phyloP scores from a whole-genome alignment of 2,797 vertebrate genomes.

The Coreius guichenoti region DNA sequence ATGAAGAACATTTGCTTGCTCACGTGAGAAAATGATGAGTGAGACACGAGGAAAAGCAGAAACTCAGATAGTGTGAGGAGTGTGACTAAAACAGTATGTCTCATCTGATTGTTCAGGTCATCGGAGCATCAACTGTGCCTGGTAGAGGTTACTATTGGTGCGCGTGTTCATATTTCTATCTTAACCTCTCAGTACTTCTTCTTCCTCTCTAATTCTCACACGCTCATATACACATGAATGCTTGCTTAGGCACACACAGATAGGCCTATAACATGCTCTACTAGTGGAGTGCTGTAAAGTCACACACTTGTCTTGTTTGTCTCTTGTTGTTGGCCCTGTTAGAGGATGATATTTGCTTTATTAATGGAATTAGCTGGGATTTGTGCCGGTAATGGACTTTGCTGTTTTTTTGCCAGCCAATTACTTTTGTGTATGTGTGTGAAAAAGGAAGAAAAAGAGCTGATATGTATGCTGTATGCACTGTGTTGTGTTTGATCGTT shows the following conservation, averaged over 20 bases:
- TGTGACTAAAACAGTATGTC: not conserved
- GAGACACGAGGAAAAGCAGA: not conserved
- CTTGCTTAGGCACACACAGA: not conserved
- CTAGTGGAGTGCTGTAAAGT: constrained; percentile 7
- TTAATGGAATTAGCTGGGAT: constrained; percentile 45
- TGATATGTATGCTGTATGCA: not conserved
- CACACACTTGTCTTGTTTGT: constrained; percentile 11
- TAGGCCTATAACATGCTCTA: not conserved
- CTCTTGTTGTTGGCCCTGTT: constrained; percentile 6
- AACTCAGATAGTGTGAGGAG: not conserved
- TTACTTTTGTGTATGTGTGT: constrained; percentile 2
- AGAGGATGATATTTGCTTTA: constrained; percentile 15
- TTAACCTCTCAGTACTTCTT: not conserved
- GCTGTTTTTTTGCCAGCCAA: not conserved
- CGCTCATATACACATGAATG: not conserved
- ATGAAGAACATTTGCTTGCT: constrained; percentile 33
- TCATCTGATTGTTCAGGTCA: constrained; percentile 37
- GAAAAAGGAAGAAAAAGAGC: not conserved
- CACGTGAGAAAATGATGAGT: constrained; percentile 21
- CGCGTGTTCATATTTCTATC: not conserved
- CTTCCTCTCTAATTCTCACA: not conserved
- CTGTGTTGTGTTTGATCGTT: not conserved
- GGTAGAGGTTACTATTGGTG: not conserved
- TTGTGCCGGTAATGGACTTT: constrained; percentile 24
- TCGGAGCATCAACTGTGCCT: constrained; percentile 17